These are phyloP conservation scores for Pristis pectinata DNA, from an alignment of 2,797 vertebrate genomes.

Conservation along the genomic window DNA sequence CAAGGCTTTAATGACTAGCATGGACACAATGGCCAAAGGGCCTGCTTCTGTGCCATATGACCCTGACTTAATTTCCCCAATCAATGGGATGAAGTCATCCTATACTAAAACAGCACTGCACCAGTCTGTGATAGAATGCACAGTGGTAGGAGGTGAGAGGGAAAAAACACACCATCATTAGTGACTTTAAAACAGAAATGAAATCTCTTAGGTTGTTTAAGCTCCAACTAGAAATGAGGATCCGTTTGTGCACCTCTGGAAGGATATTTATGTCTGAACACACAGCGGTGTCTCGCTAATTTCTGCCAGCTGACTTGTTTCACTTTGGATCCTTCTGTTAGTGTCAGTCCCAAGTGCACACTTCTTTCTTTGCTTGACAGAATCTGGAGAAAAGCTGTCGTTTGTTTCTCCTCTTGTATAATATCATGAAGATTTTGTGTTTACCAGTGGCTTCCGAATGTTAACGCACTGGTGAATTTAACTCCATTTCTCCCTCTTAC, in stretches of 20 bases:
- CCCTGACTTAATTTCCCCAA: no score
- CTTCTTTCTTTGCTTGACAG: not conserved
- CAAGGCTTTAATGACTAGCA: no score
- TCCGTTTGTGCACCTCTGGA: not conserved
- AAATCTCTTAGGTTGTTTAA: not conserved
- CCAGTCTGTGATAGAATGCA: no score
- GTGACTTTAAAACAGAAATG: not conserved
- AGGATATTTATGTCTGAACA: slow-evolving; percentile 1
- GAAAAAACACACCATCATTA: not conserved
- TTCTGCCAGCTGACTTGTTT: not conserved
- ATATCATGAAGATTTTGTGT: not conserved
- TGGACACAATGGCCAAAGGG: no score
- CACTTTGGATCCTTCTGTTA: not conserved
- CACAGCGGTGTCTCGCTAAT: not conserved
- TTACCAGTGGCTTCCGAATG: no score
- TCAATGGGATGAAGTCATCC: not conserved
- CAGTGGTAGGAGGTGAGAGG: no score
- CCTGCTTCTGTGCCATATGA: no score
- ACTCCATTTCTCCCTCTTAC: not conserved
- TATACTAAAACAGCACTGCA: not conserved
- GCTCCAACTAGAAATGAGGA: not conserved
- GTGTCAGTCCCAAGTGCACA: not conserved
- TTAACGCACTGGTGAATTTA: not conserved
- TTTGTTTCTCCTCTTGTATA: not conserved
- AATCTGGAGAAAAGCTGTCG: not conserved